Percentiles rank a stretch among this genome's conserved stretches.
Evolutionary conservation across 2,888 invertebrate genomes (phyloP).

Genomic region (Schizaphis graminum): DNA sequence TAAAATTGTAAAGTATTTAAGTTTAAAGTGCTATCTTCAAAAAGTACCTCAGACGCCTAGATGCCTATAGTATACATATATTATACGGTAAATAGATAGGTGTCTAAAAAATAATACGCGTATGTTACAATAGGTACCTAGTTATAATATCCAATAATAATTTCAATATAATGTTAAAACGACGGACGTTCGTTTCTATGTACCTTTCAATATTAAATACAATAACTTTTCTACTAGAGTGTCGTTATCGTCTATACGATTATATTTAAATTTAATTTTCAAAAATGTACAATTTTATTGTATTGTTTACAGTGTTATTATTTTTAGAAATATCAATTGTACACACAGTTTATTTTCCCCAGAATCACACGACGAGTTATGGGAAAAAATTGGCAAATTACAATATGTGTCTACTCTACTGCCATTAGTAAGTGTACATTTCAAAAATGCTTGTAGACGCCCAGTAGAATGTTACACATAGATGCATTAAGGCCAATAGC

Average conservation of each 20-base stretch:
- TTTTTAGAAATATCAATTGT: conserved; percentile 62
- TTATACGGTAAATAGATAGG: background rate
- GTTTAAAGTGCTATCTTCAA: background rate
- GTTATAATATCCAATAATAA: background rate
- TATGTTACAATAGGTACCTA: background rate
- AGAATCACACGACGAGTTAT: conserved; percentile 59
- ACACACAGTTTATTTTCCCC: conserved; percentile 57
- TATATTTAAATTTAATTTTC: background rate
- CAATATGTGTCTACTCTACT: conserved; percentile 56
- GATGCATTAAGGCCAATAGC: conserved; percentile 26
- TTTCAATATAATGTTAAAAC: background rate
- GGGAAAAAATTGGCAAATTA: conserved; percentile 61
- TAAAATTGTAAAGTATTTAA: background rate
- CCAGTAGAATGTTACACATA: conserved; percentile 44
- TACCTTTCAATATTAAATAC: background rate
- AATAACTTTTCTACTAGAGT: background rate
- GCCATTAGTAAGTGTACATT: conserved; percentile 59
- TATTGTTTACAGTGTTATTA: conserved; percentile 39
- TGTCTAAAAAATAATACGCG: background rate
- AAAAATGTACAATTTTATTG: background rate
- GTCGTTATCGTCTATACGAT: background rate
- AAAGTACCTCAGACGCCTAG: background rate
- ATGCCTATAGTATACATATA: background rate
- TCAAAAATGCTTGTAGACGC: conserved; percentile 62
- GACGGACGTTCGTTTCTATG: background rate